Percentiles rank a stretch among this genome's conserved stretches.
Conservation (phyloP, 2,113 vertebrate species). For the Dipodomys spectabilis region DNA sequence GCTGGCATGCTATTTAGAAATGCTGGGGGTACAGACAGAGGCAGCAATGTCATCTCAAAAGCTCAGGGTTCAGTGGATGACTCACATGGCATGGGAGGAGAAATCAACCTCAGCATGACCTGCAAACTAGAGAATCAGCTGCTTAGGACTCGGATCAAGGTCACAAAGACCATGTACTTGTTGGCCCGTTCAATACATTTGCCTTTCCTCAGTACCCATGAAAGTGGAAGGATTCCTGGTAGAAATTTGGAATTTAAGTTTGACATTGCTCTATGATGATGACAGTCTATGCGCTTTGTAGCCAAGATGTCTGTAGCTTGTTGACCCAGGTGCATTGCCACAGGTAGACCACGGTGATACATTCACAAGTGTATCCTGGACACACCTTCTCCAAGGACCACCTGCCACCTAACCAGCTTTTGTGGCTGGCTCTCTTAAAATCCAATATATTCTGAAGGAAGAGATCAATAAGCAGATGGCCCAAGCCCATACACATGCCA, state of each 20-base stretch:
- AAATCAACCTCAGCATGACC: neutral
- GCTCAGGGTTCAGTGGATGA: neutral
- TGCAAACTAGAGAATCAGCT: neutral
- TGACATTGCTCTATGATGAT: neutral
- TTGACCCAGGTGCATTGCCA: neutral
- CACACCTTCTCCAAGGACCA: conserved; percentile 10
- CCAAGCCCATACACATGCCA: neutral
- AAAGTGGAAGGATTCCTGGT: neutral
- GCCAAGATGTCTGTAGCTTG: neutral
- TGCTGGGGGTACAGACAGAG: too few species aligned
- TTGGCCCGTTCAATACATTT: neutral
- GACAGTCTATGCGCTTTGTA: conserved; percentile 2
- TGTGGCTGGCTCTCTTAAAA: conserved; percentile 56
- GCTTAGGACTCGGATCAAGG: neutral
- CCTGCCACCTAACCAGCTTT: conserved; percentile 36
- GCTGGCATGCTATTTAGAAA: neutral
- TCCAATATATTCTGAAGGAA: conserved; percentile 51
- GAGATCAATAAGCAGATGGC: conserved; percentile 56
- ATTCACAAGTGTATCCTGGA: conserved; percentile 29
- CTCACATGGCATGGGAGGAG: neutral
- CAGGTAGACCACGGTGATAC: neutral
- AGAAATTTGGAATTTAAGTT: neutral
- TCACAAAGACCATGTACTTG: neutral
- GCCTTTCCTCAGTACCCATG: neutral
- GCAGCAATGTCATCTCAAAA: neutral